Evolutionary conservation across 2,113 vertebrate genomes (phyloP).

Genomic region (Myanophis thanlyinensis): DNA sequence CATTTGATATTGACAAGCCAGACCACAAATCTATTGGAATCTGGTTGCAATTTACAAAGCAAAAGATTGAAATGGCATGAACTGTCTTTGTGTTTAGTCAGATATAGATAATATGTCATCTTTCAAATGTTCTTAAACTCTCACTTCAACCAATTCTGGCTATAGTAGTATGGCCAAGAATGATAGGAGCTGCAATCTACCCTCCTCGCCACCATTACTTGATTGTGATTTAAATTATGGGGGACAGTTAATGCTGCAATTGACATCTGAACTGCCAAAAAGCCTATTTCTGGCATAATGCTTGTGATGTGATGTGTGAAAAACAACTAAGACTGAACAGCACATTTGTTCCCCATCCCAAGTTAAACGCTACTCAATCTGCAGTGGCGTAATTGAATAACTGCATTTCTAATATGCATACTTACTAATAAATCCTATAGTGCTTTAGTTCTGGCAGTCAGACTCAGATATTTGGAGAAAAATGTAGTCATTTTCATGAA

Average conservation of each 20-base stretch:
- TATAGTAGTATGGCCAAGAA: neutral
- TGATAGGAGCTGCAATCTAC: neutral
- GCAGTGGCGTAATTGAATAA: too few species aligned
- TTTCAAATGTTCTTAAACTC: neutral
- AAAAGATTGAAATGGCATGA: neutral
- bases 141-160: neutral
- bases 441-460: neutral
- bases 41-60: neutral
- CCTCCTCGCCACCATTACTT: neutral
- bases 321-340: neutral
- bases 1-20: neutral
- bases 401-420: neutral
- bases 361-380: neutral
- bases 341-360: neutral
- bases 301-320: neutral
- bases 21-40: neutral
- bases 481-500: neutral
- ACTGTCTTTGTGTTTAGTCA: neutral
- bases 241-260: neutral
- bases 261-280: neutral
- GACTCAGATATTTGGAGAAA: neutral
- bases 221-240: neutral
- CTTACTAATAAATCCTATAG: neutral
- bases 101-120: neutral
- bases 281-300: neutral